Evolutionary conservation across 2,797 vertebrate species (phyloP), one percentile per base, ranked within the genome.

Genomic region (Sardinella longiceps): DNA sequence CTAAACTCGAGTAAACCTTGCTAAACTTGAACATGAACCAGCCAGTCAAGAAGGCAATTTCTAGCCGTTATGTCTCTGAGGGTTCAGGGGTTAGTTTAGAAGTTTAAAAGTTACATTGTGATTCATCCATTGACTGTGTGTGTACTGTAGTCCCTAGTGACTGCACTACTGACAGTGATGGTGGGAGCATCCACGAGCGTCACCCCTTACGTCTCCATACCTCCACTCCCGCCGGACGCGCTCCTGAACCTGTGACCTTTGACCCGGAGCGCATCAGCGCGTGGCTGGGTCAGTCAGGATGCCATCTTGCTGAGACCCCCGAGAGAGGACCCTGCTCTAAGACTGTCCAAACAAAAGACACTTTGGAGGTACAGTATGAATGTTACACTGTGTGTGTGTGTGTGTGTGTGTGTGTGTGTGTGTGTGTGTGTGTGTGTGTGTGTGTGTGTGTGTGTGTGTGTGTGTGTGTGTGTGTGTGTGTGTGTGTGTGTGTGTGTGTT

Each of bases 211-310:
- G 90, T 90, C 28, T 94, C 91, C 0, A 92, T 48, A 12, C 92
- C 9, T 91, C 93, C 0, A 86, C 87, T 6, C 50, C 14, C 50
- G 18, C 50, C 5, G 5, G 80, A 1, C 66, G 56, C 33, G 81
- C 84, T 20, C 1, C 45, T 0, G 89, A 91, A 39, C 87, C 85
- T 0, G 0, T 89, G 25, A 70, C 88, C 86, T 95, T 94, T 11
- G 93, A 94, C 23, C 89, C 91, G 0, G 85, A 92, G 5, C 93
- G 94, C 0, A 92, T 96, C 80, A 91, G 93, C 82, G 94, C 92
- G 77, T 96, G 95, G 95, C 94, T 96, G 12, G 92, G 92, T 46
- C 94, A 95, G 86, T 89, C 89, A 83, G 81, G 77, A 2, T 80
- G 85, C 43, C 84, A 14, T 84, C 85, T 77, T 82, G 0, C 7